These are phyloP conservation scores for Listronotus oregonensis DNA, from an alignment of 1,140 invertebrate species.

Conservation along the genomic window DNA sequence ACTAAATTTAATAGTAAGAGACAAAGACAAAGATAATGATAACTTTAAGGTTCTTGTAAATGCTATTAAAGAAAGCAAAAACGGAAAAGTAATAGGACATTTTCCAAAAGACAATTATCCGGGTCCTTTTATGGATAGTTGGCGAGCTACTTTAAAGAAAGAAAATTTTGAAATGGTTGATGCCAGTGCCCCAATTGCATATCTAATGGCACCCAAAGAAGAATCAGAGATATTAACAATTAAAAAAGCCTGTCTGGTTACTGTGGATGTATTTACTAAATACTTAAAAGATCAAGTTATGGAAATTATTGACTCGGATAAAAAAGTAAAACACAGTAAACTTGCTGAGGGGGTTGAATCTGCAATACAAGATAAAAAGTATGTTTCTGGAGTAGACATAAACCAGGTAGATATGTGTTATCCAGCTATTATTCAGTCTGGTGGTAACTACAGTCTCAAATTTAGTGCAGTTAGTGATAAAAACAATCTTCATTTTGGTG, in stretches of 20 bases:
- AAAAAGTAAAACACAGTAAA: slow-evolving; percentile 94
- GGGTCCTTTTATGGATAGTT: slow-evolving; percentile 90
- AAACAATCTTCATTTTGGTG: slow-evolving; percentile 92
- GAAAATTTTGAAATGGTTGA: slow-evolving; percentile 88
- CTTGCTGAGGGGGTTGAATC: slow-evolving; percentile 92
- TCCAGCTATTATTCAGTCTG: slow-evolving; percentile 97
- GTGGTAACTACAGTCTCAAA: slow-evolving; percentile 95
- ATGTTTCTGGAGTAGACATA: slow-evolving; percentile 86
- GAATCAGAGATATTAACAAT: slow-evolving; percentile 90
- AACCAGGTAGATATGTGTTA: slow-evolving; percentile 95
- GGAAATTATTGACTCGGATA: slow-evolving; percentile 97
- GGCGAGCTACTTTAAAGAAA: slow-evolving; percentile 77
- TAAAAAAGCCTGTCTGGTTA: slow-evolving; percentile 91
- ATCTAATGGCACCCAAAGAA: slow-evolving; percentile 94
- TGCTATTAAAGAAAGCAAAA: slow-evolving; percentile 85
- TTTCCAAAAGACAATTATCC: slow-evolving; percentile 94
- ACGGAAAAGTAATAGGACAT: slow-evolving; percentile 89
- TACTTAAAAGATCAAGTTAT: slow-evolving; percentile 98
- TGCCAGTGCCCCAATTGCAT: slow-evolving; percentile 81
- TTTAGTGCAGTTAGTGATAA: slow-evolving; percentile 95
- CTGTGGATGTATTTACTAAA: slow-evolving; percentile 94
- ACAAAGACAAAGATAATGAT: slow-evolving; percentile 95
- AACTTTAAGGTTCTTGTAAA: slow-evolving; percentile 90
- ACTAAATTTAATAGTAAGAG: slow-evolving; percentile 84
- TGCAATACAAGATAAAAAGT: slow-evolving; percentile 92